Evolutionary conservation across 1,140 invertebrate genomes (phyloP).

Genomic region (Trichonephila inaurata): DNA sequence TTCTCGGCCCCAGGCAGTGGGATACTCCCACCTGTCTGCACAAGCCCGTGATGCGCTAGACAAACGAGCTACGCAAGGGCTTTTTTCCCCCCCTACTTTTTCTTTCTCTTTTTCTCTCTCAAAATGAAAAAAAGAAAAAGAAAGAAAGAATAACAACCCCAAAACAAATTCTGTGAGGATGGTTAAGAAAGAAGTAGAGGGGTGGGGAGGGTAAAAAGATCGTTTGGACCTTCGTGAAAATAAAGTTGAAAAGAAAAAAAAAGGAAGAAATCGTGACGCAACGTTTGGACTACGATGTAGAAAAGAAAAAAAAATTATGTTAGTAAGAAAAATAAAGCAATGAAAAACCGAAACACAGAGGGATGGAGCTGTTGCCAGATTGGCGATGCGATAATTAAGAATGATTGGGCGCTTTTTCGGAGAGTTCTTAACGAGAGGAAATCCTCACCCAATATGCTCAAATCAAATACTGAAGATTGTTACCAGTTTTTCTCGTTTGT

Average conservation of each 20-base stretch:
- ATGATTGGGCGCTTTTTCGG: constrained; percentile 52
- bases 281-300: neutral
- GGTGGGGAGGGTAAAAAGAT: neutral
- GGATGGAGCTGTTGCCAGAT: constrained; percentile 53
- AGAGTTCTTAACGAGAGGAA: constrained; percentile 44
- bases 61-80: constrained; percentile 55
- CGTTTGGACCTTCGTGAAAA: constrained; percentile 18
- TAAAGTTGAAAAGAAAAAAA: neutral
- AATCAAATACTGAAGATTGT: constrained; percentile 21
- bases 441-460: constrained; percentile 39
- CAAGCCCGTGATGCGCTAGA: constrained; percentile 30
- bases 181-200: constrained; percentile 18
- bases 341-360: neutral
- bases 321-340: neutral
- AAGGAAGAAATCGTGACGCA: constrained; percentile 44
- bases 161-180: constrained; percentile 47
- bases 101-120: neutral
- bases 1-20: constrained; percentile 26
- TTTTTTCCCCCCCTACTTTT: neutral
- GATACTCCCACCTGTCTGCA: constrained; percentile 65
- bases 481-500: neutral
- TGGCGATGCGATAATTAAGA: constrained; percentile 67
- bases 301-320: neutral
- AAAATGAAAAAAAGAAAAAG: constrained; percentile 5
- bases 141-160: constrained; percentile 38